Evolutionary conservation across 2,797 vertebrate genomes (phyloP).

Genomic region (Salarias fasciatus): DNA sequence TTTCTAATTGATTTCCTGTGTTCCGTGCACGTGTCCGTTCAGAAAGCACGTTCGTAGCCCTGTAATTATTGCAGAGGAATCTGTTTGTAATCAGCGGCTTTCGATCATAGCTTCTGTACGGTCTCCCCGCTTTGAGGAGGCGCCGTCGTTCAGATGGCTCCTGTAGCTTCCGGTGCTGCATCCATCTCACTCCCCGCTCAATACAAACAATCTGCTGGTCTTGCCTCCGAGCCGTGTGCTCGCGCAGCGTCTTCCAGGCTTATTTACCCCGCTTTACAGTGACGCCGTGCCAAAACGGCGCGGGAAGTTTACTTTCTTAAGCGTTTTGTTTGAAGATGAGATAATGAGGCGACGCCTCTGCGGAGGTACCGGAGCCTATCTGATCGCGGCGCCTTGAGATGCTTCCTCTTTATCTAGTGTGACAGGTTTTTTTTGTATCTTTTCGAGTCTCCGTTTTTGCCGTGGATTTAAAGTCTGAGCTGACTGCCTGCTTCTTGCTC

Average conservation of each 20-base stretch:
- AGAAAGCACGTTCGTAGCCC: constrained; percentile 31
- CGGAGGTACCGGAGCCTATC: neutral
- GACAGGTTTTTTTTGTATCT: neutral
- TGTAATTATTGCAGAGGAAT: constrained; percentile 27
- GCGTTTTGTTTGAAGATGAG: constrained; percentile 10
- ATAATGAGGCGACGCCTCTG: neutral
- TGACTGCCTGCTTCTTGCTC: too few relatives aligned
- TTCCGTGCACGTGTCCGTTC: neutral
- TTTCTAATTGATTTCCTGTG: constrained; percentile 1
- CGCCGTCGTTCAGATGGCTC: constrained; percentile 41
- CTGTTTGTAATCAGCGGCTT: constrained; percentile 48
- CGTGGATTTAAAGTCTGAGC: too few relatives aligned
- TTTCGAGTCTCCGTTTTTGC: too few relatives aligned
- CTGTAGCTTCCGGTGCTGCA: constrained; percentile 43
- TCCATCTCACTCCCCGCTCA: constrained; percentile 42
- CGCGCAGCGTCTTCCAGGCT: constrained; percentile 29
- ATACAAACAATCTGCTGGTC: constrained; percentile 47
- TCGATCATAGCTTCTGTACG: constrained; percentile 46
- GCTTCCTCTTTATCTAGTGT: neutral
- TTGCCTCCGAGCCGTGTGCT: constrained; percentile 31
- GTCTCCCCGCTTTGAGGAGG: constrained; percentile 31
- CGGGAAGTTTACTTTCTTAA: constrained; percentile 30
- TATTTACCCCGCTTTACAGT: constrained; percentile 21
- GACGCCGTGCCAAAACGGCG: constrained; percentile 1
- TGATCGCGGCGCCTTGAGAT: neutral